phyloP scores from a whole-genome alignment of 1,140 invertebrate genomes.

The Penaeus indicus region DNA sequence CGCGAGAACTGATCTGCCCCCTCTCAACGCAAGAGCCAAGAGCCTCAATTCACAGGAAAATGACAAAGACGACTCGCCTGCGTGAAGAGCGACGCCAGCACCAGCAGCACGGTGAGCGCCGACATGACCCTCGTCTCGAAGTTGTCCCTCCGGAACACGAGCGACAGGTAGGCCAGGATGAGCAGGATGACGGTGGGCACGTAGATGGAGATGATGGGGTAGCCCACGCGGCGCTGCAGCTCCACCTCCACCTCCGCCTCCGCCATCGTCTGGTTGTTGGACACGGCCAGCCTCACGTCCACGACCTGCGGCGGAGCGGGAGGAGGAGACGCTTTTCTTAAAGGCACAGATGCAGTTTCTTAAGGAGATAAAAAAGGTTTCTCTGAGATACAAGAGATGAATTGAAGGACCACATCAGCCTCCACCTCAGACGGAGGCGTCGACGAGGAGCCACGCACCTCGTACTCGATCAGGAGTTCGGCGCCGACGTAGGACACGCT shows the following conservation, averaged over 20 bases:
- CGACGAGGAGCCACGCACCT: slow-evolving; percentile 5
- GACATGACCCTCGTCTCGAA: slow-evolving; percentile 55
- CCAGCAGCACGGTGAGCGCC: slow-evolving; percentile 49
- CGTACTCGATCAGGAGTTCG: slow-evolving; percentile 51
- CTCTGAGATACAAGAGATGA: too few species aligned
- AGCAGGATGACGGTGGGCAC: slow-evolving; percentile 58
- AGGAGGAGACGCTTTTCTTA: too few species aligned
- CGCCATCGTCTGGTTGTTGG: slow-evolving; percentile 47
- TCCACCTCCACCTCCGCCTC: slow-evolving; percentile 33
- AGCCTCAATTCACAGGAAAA: too few species aligned
- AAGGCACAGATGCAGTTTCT: too few species aligned
- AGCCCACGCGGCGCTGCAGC: slow-evolving; percentile 51
- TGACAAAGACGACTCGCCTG: slow-evolving; percentile 12
- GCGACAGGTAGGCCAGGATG: slow-evolving; percentile 59
- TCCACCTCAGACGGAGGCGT: neutral
- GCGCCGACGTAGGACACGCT: slow-evolving; percentile 37
- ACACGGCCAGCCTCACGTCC: slow-evolving; percentile 12
- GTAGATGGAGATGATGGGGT: slow-evolving; percentile 61
- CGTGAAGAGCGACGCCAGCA: slow-evolving; percentile 54
- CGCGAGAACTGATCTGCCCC: too few species aligned
- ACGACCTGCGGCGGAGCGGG: slow-evolving; percentile 29
- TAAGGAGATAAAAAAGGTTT: too few species aligned
- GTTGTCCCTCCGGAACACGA: slow-evolving; percentile 53
- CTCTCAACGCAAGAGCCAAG: too few species aligned
- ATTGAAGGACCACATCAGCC: too few species aligned